A percentile compares a stretch with the other conserved stretches of the same genome.
Conservation (phyloP, 2,888 invertebrate genomes). For the Acrobasis suavella region DNA sequence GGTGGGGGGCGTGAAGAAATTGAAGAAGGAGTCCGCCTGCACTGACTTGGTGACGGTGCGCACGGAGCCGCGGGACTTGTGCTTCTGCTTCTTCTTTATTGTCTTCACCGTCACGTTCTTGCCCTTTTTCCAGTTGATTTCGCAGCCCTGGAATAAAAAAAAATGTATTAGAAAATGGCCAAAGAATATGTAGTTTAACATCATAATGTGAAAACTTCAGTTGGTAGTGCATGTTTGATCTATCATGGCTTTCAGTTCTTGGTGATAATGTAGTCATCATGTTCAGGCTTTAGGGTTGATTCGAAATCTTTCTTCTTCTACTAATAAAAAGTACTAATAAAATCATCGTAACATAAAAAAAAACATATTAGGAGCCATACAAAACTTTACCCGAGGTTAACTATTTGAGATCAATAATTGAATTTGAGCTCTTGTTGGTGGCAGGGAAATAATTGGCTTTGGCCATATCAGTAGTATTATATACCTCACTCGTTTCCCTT, state of each 20-base stretch:
- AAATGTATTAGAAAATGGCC: not conserved
- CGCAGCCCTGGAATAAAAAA: constrained; percentile 86
- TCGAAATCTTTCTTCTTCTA: no score
- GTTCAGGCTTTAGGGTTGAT: not conserved
- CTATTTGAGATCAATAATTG: no score
- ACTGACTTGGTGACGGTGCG: constrained; percentile 97
- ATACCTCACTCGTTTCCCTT: not conserved
- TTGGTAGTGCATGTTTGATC: constrained; percentile 2
- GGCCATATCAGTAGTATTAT: no score
- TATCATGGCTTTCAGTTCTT: not conserved
- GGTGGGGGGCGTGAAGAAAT: constrained; percentile 97
- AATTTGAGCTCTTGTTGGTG: no score
- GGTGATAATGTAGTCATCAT: constrained; percentile 22
- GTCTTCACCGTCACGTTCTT: constrained; percentile 98
- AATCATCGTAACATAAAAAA: no score
- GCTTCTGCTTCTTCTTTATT: constrained; percentile 99
- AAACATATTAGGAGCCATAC: no score
- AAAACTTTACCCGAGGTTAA: no score
- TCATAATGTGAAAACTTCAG: not conserved
- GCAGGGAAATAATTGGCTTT: no score
- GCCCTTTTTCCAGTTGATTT: constrained; percentile 98
- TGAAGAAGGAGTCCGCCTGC: constrained; percentile 99
- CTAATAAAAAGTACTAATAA: no score
- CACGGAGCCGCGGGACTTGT: constrained; percentile 96
- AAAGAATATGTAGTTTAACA: not conserved